phyloP scores from a whole-genome alignment of 37 sponge, comb jelly and placozoan genomes.

The Aphrocallistes beatrix region DNA sequence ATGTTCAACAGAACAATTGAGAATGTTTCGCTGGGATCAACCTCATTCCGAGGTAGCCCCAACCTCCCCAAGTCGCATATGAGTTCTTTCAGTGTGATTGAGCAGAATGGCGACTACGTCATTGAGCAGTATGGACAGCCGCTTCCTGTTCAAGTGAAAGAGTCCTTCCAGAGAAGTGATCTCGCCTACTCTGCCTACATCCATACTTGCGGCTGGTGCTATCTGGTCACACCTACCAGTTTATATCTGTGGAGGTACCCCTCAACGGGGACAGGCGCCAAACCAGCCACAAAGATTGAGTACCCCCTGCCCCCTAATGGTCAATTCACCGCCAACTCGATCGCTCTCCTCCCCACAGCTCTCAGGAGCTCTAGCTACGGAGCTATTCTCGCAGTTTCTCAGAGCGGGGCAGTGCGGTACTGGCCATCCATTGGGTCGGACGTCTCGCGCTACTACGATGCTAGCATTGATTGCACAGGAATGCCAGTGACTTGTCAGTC shows the following conservation, averaged over 20 bases:
- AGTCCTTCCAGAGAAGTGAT: not conserved
- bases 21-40: not conserved
- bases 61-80: not conserved
- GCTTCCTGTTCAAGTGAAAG: not conserved
- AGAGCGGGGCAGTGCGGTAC: not conserved
- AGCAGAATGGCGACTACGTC: constrained; percentile 1
- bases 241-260: not conserved
- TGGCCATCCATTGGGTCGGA: constrained; percentile 3
- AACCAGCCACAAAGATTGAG: not conserved
- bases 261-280: not conserved
- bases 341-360: not conserved
- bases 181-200: not conserved
- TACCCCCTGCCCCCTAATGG: not conserved
- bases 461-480: not conserved
- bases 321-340: not conserved
- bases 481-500: not conserved
- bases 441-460: not conserved
- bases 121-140: not conserved
- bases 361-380: not conserved
- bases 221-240: not conserved
- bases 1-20: not conserved
- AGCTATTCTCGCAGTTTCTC: not conserved
- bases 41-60: not conserved
- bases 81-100: not conserved
- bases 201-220: constrained; percentile 8